phyloP scores from a whole-genome alignment of 2,888 invertebrate species.

The Patella pellucida region DNA sequence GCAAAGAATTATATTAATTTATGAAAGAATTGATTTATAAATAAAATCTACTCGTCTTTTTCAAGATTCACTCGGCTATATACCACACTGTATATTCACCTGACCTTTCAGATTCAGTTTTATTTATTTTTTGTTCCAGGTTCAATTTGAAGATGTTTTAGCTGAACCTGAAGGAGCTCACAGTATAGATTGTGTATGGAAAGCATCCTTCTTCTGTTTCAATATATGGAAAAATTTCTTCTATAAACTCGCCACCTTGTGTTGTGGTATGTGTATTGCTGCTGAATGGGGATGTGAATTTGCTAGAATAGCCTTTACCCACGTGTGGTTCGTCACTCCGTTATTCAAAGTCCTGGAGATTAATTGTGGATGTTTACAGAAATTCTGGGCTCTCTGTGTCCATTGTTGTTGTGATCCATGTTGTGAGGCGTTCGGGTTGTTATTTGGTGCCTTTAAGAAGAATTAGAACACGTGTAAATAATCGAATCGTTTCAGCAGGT shows the following conservation, averaged over 20 bases:
- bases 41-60: too few species aligned
- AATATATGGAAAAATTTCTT: slow-evolving; percentile 78
- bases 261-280: slow-evolving; percentile 80
- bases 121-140: slow-evolving; percentile 34
- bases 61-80: too few species aligned
- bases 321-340: slow-evolving; percentile 83
- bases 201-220: slow-evolving; percentile 78
- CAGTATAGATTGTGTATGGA: slow-evolving; percentile 80
- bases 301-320: slow-evolving; percentile 74
- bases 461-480: too few species aligned
- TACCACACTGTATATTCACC: too few species aligned
- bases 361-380: slow-evolving; percentile 60
- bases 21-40: too few species aligned
- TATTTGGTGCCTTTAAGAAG: slow-evolving; percentile 51
- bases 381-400: slow-evolving; percentile 72
- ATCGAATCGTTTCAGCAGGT: too few species aligned
- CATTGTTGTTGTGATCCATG: slow-evolving; percentile 70
- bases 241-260: slow-evolving; percentile 79
- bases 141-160: slow-evolving; percentile 54
- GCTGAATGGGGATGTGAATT: slow-evolving; percentile 73
- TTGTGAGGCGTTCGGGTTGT: slow-evolving; percentile 46
- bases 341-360: slow-evolving; percentile 79
- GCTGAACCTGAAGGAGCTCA: slow-evolving; percentile 63
- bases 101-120: too few species aligned
- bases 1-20: too few species aligned